Conservation (phyloP, 2,888 invertebrate genomes). For the Acleris literana region DNA sequence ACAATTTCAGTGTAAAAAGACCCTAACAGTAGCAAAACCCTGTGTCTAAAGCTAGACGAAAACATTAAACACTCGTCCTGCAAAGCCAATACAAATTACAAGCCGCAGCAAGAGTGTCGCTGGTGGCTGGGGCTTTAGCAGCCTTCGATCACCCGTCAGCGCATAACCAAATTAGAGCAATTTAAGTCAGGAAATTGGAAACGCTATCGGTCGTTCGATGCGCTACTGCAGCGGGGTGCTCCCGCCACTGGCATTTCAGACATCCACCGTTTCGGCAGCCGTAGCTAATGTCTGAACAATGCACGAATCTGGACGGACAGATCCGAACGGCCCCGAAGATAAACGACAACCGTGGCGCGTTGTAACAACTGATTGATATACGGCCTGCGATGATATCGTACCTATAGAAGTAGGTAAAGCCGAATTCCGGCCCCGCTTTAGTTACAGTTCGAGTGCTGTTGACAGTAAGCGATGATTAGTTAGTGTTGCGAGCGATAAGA, state of each 20-base stretch:
- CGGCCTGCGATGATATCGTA: conserved; percentile 75
- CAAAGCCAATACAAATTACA: conserved; percentile 55
- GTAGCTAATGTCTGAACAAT: conserved; percentile 80
- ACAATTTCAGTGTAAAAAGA: too few species aligned
- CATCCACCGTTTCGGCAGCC: conserved; percentile 75
- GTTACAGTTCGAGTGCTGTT: conserved; percentile 77
- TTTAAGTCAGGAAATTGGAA: conserved; percentile 83
- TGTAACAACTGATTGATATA: conserved; percentile 83
- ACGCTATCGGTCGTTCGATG: conserved; percentile 76
- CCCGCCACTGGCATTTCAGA: conserved; percentile 75
- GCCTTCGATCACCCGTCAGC: conserved; percentile 77
- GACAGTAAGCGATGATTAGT: conserved; percentile 78
- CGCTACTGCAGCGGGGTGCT: conserved; percentile 67
- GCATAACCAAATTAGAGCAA: conserved; percentile 82
- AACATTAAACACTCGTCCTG: conserved; percentile 37
- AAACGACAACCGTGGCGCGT: conserved; percentile 79
- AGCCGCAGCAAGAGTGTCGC: conserved; percentile 58
- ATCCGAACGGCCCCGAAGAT: conserved; percentile 77
- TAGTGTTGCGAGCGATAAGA: conserved; percentile 60
- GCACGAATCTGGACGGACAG: conserved; percentile 80
- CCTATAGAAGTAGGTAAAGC: conserved; percentile 55
- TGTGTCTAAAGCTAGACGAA: conserved; percentile 29
- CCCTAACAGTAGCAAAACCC: too few species aligned
- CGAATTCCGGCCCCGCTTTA: conserved; percentile 76
- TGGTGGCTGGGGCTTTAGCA: conserved; percentile 58